Percentiles rank a stretch among this genome's conserved stretches.
Conservation (phyloP, 1,140 invertebrate species). For the Tetranychus cinnabarinus region DNA sequence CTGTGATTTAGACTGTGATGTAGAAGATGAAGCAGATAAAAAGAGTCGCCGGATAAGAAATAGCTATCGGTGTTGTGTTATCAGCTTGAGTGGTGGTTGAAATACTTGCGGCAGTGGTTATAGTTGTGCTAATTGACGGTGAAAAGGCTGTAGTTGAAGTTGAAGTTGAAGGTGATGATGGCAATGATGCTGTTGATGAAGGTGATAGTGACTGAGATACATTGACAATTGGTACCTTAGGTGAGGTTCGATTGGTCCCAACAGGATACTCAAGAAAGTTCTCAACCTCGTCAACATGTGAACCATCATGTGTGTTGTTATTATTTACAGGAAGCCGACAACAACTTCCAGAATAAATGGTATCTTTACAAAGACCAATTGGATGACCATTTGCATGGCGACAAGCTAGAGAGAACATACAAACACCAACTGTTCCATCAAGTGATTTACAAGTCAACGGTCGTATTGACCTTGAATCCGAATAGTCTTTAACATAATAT, state of each 20-base stretch:
- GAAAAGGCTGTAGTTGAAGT: constrained; percentile 37
- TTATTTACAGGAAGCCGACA: constrained; percentile 27
- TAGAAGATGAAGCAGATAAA: not conserved
- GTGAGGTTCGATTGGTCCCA: constrained; percentile 7
- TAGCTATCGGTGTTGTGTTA: constrained; percentile 12
- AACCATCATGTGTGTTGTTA: constrained; percentile 14
- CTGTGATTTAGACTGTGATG: too few relatives aligned
- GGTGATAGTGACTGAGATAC: constrained; percentile 23
- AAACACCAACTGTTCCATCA: constrained; percentile 11
- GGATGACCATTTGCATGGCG: constrained; percentile 70
- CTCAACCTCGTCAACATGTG: constrained; percentile 14
- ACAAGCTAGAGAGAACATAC: constrained; percentile 38
- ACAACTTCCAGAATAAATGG: constrained; percentile 73
- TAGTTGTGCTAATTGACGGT: constrained; percentile 9
- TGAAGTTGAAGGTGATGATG: constrained; percentile 29
- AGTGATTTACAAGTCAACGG: not conserved
- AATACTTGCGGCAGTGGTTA: constrained; percentile 15
- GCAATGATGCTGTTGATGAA: constrained; percentile 21
- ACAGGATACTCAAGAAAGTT: not conserved
- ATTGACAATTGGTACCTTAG: constrained; percentile 7
- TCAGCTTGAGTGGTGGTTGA: constrained; percentile 15
- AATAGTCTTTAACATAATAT: not conserved
- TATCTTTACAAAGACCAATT: constrained; percentile 66
- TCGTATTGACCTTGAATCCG: not conserved
- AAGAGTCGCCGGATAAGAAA: constrained; percentile 4